phyloP scores from a whole-genome alignment of 2,888 invertebrate genomes.

The Nemotelus nigrinus region DNA sequence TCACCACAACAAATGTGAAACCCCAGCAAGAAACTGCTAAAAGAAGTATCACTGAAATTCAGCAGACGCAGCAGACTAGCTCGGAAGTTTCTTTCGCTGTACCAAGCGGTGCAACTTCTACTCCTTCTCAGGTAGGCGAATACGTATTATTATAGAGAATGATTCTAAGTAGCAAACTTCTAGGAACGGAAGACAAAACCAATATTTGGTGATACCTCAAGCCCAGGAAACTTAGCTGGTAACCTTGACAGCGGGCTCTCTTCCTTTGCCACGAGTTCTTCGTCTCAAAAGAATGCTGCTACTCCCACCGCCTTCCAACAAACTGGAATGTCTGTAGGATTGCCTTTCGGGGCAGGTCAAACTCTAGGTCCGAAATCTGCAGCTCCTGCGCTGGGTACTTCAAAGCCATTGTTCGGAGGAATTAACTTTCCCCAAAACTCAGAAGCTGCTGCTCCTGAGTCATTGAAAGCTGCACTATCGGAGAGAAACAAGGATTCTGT shows the following conservation, averaged over 20 bases:
- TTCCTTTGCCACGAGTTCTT: conserved; percentile 9
- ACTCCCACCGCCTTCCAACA: conserved; percentile 31
- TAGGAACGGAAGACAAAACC: conserved; percentile 44
- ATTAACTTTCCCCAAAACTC: background rate
- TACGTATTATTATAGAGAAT: background rate
- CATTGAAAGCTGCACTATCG: background rate
- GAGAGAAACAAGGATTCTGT: background rate
- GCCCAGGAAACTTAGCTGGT: conserved; percentile 14
- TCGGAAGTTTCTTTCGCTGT: conserved; percentile 56
- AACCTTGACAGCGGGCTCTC: background rate
- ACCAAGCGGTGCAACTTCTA: conserved; percentile 58
- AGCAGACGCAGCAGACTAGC: background rate
- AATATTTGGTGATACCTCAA: conserved; percentile 31
- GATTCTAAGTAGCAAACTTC: background rate
- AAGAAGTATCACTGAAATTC: background rate
- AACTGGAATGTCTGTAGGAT: conserved; percentile 14
- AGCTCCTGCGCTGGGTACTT: background rate
- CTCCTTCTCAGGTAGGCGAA: conserved; percentile 56
- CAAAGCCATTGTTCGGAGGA: conserved; percentile 45
- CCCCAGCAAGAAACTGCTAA: background rate
- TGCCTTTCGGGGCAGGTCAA: conserved; percentile 13
- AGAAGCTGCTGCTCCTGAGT: background rate
- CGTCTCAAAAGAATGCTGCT: background rate
- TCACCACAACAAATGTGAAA: background rate
- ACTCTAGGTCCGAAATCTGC: conserved; percentile 18